These are phyloP conservation scores for Psittacus erithacus DNA, from an alignment of 2,113 vertebrate genomes.

Conservation along the genomic window DNA sequence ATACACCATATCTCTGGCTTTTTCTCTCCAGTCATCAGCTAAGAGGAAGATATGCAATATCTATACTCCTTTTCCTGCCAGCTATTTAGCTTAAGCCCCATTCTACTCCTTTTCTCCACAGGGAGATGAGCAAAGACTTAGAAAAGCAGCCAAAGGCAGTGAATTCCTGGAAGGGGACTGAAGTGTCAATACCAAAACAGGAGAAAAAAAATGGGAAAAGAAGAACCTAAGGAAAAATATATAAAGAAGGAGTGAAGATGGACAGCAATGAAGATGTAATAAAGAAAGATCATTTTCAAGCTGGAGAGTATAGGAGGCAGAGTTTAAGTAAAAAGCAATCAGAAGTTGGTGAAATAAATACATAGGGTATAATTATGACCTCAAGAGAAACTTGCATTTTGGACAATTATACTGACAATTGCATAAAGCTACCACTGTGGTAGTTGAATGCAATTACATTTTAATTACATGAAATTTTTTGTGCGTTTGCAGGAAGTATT, in stretches of 20 bases:
- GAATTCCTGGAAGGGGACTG: background rate
- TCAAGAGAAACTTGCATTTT: background rate
- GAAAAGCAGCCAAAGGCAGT: constrained; percentile 14
- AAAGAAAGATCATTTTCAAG: background rate
- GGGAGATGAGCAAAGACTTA: background rate
- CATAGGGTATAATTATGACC: background rate
- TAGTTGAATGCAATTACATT: background rate
- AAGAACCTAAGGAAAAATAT: background rate
- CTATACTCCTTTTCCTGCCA: background rate
- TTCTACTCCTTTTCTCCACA: background rate
- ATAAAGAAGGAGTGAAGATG: background rate
- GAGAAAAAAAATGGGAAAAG: background rate
- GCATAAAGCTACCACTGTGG: background rate
- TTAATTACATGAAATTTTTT: background rate
- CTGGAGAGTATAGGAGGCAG: background rate
- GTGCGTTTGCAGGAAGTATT: background rate
- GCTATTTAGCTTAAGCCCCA: background rate
- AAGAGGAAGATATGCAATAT: constrained; percentile 7
- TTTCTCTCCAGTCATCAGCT: background rate
- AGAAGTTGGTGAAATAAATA: background rate
- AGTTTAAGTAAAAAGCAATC: background rate
- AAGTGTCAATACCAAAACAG: background rate
- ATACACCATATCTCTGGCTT: background rate
- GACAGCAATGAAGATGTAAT: background rate
- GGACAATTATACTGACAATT: background rate